Conservation (phyloP, 1,140 invertebrate species). For the Thaumatotibia leucotreta region DNA sequence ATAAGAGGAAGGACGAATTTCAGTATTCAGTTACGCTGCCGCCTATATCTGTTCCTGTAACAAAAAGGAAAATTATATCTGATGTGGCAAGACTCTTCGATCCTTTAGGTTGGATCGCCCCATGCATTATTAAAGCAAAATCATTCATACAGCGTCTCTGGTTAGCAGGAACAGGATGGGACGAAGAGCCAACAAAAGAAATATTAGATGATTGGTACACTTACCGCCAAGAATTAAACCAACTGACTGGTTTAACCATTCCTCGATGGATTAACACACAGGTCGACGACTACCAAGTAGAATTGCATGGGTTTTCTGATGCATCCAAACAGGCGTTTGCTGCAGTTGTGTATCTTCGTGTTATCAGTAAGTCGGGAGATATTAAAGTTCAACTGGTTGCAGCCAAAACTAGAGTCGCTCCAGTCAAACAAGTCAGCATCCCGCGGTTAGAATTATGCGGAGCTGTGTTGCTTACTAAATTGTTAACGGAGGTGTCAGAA, state of each 20-base stretch:
- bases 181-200: not conserved
- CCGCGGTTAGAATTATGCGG: constrained; percentile 38
- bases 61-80: no score
- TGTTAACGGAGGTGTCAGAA: constrained; percentile 8
- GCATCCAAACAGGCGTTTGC: constrained; percentile 32
- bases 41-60: no score
- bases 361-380: not conserved
- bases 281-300: not conserved
- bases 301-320: constrained; percentile 32
- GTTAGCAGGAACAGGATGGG: not conserved
- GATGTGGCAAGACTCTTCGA: no score
- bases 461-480: constrained; percentile 24
- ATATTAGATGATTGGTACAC: not conserved
- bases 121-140: no score
- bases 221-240: not conserved
- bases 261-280: not conserved
- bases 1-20: no score
- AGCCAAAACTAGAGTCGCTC: constrained; percentile 34
- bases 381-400: constrained; percentile 15
- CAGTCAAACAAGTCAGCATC: constrained; percentile 27
- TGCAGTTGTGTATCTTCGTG: constrained; percentile 26
- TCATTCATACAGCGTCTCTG: no score
- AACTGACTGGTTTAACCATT: not conserved
- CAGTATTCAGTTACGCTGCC: no score
- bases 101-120: no score